A percentile compares a stretch with the other conserved stretches of the same genome.
These are phyloP conservation scores for Amaurobius ferox DNA, from an alignment of 2,888 invertebrate genomes.

Conservation along the genomic window DNA sequence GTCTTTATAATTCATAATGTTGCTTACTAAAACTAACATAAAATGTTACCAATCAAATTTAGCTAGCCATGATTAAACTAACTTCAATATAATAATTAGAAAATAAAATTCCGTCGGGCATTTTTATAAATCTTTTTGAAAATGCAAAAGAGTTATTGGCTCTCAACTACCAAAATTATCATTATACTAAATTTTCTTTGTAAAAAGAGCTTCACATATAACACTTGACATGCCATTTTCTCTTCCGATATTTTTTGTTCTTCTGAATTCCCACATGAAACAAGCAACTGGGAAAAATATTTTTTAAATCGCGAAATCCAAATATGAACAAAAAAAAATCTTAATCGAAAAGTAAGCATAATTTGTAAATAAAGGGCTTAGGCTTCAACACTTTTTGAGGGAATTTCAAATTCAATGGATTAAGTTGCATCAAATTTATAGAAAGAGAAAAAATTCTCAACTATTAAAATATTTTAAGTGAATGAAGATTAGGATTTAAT, in stretches of 20 bases:
- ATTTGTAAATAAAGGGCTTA: conserved; percentile 5
- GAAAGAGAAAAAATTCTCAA: background rate
- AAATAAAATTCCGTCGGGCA: too few species aligned
- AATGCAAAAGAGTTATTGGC: background rate
- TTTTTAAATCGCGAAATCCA: background rate
- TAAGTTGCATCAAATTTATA: background rate
- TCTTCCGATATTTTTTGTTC: background rate
- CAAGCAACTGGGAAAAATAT: background rate
- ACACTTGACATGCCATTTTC: conserved; percentile 3
- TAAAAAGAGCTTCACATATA: background rate
- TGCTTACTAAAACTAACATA: too few species aligned
- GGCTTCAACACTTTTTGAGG: conserved; percentile 36
- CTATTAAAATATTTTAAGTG: background rate
- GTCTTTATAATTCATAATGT: too few species aligned
- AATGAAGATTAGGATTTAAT: background rate
- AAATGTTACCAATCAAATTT: too few species aligned
- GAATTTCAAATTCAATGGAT: conserved; percentile 38
- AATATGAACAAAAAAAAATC: background rate
- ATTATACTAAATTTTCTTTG: background rate
- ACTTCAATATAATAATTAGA: too few species aligned
- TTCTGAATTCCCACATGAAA: background rate
- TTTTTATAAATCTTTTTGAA: too few species aligned
- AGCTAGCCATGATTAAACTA: too few species aligned
- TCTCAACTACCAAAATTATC: background rate
- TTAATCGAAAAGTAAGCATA: conserved; percentile 8